Conservation (phyloP, 2,113 vertebrate species). For the Hippoglossus stenolepis region DNA sequence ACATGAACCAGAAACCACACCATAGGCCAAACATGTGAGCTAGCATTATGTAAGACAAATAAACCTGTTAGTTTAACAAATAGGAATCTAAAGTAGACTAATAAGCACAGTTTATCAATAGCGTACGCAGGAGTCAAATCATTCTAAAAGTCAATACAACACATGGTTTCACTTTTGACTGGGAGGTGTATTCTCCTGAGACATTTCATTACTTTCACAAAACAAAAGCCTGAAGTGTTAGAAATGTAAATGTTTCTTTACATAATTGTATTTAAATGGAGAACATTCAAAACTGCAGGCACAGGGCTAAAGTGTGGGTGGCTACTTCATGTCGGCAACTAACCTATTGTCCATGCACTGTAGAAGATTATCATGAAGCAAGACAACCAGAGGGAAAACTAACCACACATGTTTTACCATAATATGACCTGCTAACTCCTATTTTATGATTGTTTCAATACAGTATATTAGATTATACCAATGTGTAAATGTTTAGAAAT, state of each 20-base stretch:
- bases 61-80: neutral
- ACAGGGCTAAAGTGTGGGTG: neutral
- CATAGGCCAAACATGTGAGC: too few relatives aligned
- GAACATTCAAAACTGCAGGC: neutral
- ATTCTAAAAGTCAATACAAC: neutral
- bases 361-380: neutral
- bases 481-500: too few relatives aligned
- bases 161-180: neutral
- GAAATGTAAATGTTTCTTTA: too few relatives aligned
- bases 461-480: neutral
- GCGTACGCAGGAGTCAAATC: too few relatives aligned
- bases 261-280: neutral
- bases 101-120: neutral
- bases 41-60: neutral
- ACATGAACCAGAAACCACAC: too few relatives aligned
- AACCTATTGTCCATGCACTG: neutral
- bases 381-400: neutral
- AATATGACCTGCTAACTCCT: too few relatives aligned
- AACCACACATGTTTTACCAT: too few relatives aligned
- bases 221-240: neutral
- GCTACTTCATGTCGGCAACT: neutral
- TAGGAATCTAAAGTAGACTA: neutral
- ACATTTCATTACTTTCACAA: neutral
- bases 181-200: neutral
- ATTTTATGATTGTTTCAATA: neutral